Conservation (phyloP, 2,888 invertebrate genomes). For the Papilio demoleus region DNA sequence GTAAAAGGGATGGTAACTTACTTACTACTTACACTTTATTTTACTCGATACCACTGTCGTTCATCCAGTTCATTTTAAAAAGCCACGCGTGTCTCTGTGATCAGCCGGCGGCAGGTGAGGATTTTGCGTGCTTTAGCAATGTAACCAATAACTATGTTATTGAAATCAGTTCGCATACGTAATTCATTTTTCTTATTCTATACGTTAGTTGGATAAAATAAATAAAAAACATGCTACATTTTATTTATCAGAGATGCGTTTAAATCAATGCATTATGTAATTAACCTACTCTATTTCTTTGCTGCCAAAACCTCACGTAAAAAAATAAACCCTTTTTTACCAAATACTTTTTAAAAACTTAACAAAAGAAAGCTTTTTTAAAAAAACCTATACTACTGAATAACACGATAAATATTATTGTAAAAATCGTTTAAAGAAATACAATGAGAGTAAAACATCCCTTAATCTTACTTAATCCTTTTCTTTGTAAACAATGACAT, state of each 20-base stretch:
- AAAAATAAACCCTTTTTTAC: background rate
- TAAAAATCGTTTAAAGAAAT: background rate
- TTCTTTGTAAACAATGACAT: conserved; percentile 59
- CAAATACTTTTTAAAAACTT: no score
- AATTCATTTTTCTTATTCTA: background rate
- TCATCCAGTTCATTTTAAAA: no score
- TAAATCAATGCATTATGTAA: no score
- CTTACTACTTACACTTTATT: no score
- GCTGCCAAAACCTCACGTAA: background rate
- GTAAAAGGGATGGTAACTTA: no score
- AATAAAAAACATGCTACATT: background rate
- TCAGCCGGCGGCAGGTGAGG: conserved; percentile 62
- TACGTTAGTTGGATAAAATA: background rate
- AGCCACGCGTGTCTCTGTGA: conserved; percentile 62
- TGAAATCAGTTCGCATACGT: conserved; percentile 1
- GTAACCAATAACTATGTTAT: background rate
- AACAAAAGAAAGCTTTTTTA: conserved; percentile 5
- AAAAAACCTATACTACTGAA: background rate
- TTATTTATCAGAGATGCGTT: background rate
- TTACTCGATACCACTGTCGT: no score
- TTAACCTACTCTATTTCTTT: background rate
- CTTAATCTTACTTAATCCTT: conserved; percentile 56
- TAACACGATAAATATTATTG: background rate
- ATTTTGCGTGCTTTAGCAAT: conserved; percentile 36
- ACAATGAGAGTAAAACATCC: conserved; percentile 21